phyloP scores from a whole-genome alignment of 2,113 vertebrate genomes.

The Tamias sibiricus region DNA sequence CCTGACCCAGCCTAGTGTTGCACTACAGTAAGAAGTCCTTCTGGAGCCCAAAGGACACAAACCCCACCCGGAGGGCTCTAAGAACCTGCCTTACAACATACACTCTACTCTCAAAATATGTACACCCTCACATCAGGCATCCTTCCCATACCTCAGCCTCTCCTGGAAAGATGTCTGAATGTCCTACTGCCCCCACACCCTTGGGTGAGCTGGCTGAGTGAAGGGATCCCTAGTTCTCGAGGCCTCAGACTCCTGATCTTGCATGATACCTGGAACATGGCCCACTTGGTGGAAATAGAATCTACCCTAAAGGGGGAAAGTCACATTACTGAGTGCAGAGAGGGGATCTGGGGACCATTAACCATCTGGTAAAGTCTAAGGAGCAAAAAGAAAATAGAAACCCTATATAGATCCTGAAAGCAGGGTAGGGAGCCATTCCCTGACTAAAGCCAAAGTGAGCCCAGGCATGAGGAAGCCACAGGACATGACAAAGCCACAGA shows the following conservation, averaged over 20 bases:
- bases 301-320: neutral
- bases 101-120: neutral
- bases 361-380: neutral
- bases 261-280: neutral
- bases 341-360: neutral
- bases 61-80: neutral
- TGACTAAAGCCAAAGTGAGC: neutral
- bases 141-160: neutral
- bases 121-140: neutral
- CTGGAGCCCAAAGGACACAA: neutral
- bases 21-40: neutral
- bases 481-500: neutral
- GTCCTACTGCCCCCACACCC: neutral
- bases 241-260: neutral
- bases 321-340: neutral
- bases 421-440: neutral
- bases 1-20: neutral
- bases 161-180: neutral
- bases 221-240: neutral
- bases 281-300: neutral
- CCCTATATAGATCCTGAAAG: fast-evolving
- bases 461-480: neutral
- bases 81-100: neutral
- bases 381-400: neutral
- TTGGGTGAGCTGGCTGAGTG: neutral